A percentile compares a stretch with the other conserved stretches of the same genome.
phyloP scores from a whole-genome alignment of 2,888 invertebrate genomes.

The Drosophila trichaetosa region DNA sequence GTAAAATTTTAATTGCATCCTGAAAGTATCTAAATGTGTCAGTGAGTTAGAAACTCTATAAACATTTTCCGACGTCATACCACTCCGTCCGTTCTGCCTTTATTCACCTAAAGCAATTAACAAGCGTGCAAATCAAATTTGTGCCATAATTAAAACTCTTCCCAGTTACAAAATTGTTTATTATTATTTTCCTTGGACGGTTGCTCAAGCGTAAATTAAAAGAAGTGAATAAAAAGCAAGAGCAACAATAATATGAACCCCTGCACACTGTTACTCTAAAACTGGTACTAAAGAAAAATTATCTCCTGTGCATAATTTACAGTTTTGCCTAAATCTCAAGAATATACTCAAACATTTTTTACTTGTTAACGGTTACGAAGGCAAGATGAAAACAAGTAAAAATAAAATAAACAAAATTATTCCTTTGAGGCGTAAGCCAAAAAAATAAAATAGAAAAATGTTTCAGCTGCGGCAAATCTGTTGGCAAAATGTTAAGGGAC shows the following conservation, averaged over 20 bases:
- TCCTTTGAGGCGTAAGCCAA: slow-evolving; percentile 67
- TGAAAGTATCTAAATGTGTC: neutral
- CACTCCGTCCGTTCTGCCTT: neutral
- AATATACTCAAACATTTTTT: slow-evolving; percentile 76
- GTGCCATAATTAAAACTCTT: slow-evolving; percentile 74
- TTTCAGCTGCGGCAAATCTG: slow-evolving; percentile 72
- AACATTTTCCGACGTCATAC: neutral
- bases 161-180: slow-evolving; percentile 48
- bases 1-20: neutral
- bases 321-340: slow-evolving; percentile 79
- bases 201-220: slow-evolving; percentile 23
- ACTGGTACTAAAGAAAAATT: slow-evolving; percentile 70
- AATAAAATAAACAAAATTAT: slow-evolving; percentile 57
- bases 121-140: slow-evolving; percentile 73
- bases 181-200: slow-evolving; percentile 43
- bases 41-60: neutral
- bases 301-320: slow-evolving; percentile 81
- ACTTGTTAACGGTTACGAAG: slow-evolving; percentile 70
- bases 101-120: slow-evolving; percentile 48
- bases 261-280: slow-evolving; percentile 20
- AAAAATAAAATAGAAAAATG: slow-evolving; percentile 63
- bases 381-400: slow-evolving; percentile 43
- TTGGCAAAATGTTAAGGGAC: slow-evolving; percentile 48
- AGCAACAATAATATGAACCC: slow-evolving; percentile 24
- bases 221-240: slow-evolving; percentile 33